phyloP scores from a whole-genome alignment of 2,797 vertebrate species.

The Gastrophryne carolinensis region DNA sequence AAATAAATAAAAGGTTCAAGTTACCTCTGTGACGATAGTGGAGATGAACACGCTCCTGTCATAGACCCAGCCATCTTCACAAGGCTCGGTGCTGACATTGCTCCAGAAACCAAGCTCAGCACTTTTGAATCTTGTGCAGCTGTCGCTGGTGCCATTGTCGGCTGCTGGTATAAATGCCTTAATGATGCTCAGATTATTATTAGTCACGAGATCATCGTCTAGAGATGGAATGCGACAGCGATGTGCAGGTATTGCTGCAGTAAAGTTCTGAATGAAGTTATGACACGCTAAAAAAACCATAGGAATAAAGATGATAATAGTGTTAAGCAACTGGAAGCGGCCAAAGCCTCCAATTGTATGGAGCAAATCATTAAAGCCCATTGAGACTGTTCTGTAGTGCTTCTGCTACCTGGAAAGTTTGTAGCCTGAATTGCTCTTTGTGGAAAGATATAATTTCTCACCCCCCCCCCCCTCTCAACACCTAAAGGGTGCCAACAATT shows the following conservation, averaged over 20 bases:
- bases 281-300: constrained; percentile 69
- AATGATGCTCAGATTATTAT: constrained; percentile 52
- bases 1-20: no score
- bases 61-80: constrained; percentile 78
- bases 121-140: constrained; percentile 67
- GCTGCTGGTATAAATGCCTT: constrained; percentile 68
- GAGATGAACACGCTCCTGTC: constrained; percentile 62
- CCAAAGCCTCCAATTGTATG: constrained; percentile 69
- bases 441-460: no score
- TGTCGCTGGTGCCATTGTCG: constrained; percentile 46
- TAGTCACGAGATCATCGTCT: constrained; percentile 20
- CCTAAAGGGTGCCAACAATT: no score
- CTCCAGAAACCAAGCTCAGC: neutral
- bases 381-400: constrained; percentile 50
- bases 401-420: no score
- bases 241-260: constrained; percentile 69
- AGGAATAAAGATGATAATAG: constrained; percentile 63
- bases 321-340: constrained; percentile 73
- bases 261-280: constrained; percentile 79
- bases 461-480: no score
- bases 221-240: constrained; percentile 62
- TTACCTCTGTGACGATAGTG: constrained; percentile 76
- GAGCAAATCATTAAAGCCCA: constrained; percentile 74
- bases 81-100: constrained; percentile 64
- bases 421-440: no score